Conservation (phyloP, 2,113 vertebrate genomes). For the Burhinus bistriatus region DNA sequence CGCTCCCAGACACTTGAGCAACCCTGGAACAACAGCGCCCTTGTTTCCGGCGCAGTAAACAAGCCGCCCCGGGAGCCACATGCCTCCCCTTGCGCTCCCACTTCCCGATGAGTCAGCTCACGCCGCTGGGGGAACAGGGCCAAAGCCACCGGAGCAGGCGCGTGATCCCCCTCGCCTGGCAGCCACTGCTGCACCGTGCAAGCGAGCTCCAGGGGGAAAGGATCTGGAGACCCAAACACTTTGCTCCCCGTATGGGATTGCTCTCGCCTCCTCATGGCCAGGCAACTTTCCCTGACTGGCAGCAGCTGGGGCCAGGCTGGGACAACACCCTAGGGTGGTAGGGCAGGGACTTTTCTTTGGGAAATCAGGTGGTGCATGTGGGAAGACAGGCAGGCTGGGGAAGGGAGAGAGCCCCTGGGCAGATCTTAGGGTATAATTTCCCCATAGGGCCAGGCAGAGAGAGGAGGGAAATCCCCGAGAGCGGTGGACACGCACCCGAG, state of each 20-base stretch:
- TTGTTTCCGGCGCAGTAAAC: constrained; percentile 51
- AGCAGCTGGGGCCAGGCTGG: neutral
- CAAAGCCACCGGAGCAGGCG: neutral
- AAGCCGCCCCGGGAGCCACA: neutral
- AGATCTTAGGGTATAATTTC: neutral
- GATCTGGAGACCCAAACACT: neutral
- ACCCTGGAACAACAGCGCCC: constrained; percentile 31
- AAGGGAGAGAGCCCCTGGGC: neutral
- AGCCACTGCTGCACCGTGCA: neutral
- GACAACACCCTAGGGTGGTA: neutral
- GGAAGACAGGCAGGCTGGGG: neutral
- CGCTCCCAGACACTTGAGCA: constrained; percentile 51
- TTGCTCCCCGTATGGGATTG: fast-evolving
- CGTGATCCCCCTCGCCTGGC: neutral
- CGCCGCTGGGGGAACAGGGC: neutral
- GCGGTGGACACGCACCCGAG: constrained; percentile 64
- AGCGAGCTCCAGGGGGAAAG: neutral
- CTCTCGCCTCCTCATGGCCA: neutral
- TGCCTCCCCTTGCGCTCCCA: neutral
- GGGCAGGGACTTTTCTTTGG: neutral
- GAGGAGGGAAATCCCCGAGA: neutral
- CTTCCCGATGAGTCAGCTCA: neutral
- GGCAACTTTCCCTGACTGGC: neutral
- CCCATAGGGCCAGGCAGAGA: neutral
- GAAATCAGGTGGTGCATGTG: neutral